phyloP scores from a whole-genome alignment of 2,888 invertebrate genomes.

The Melinopterus prodromus region DNA sequence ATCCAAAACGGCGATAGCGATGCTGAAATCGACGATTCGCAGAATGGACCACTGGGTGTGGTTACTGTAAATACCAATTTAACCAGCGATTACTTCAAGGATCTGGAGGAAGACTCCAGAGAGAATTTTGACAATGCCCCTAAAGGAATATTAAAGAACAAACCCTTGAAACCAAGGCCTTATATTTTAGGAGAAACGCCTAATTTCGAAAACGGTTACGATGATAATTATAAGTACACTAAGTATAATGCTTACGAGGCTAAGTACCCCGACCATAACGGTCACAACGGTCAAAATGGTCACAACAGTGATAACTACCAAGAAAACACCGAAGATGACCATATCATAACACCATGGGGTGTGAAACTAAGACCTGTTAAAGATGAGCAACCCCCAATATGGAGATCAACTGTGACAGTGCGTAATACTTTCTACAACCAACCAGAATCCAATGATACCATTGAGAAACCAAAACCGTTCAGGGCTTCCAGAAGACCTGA shows the following conservation, averaged over 20 bases:
- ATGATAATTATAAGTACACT: slow-evolving; percentile 47
- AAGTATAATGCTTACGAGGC: slow-evolving; percentile 6
- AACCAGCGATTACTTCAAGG: slow-evolving; percentile 9
- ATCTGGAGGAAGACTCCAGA: slow-evolving; percentile 41
- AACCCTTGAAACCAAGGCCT: slow-evolving; percentile 76
- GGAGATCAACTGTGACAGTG: slow-evolving; percentile 61
- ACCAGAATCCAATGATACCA: background rate
- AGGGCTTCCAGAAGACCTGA: slow-evolving; percentile 36
- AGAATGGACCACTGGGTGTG: slow-evolving; percentile 29
- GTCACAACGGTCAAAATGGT: background rate
- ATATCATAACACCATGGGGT: slow-evolving; percentile 61
- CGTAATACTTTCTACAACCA: slow-evolving; percentile 52
- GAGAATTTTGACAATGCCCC: slow-evolving; percentile 59
- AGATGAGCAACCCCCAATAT: slow-evolving; percentile 53
- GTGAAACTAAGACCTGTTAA: slow-evolving; percentile 61
- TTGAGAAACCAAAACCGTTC: background rate
- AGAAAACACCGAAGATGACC: slow-evolving; percentile 49
- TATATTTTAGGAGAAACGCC: slow-evolving; percentile 77
- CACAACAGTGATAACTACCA: slow-evolving; percentile 29
- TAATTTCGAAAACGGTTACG: slow-evolving; percentile 53
- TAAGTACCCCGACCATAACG: background rate
- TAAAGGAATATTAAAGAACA: slow-evolving; percentile 78
- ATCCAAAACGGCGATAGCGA: slow-evolving; percentile 27
- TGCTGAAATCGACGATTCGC: slow-evolving; percentile 10
- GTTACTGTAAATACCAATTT: slow-evolving; percentile 43